Evolutionary conservation across 2,797 vertebrate species (phyloP), one percentile per base, ranked within the genome.

Genomic region (Cynopterus sphinx): DNA sequence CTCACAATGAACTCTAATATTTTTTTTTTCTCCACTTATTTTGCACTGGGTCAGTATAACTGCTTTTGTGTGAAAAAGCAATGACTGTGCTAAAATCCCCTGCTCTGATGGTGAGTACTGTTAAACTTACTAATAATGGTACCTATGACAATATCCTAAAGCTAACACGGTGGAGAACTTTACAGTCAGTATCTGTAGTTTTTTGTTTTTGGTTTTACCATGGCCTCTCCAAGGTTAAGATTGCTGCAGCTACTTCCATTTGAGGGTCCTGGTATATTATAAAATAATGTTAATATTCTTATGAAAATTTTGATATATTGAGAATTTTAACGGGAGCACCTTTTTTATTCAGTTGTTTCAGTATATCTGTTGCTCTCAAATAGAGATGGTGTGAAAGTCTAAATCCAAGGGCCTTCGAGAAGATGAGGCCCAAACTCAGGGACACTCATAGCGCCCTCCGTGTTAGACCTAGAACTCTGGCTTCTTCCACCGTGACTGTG

Each of bases 101-200:
- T 81, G 16, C 31, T 90, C 22, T 43, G 19, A 43, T 43, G 61
- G 33, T 53, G 33, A 24, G 70, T 53, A 26, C 61, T 51, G 21
- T 65, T 61, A 73, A 79, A 73, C 3, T 46, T 57, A 57, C 11
- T 68, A 74, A 59, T 71, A 81, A 17, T 59, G n/a, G 8, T 57
- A 13, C 79, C 93, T 74, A 63, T 70, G 53, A 39, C 4, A 51
- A 28, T 61, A 59, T 77, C 55, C 28, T 74, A 89, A 95, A 68
- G 17, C 24, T 55, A 86, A 28, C 3, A 57, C 1, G 33, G 9
- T 70, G 0, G 31, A 51, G 10, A 65, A 4, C 4, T 91, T 78
- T 73, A 70, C 55, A 41, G 55, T 74, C 31, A 85, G 3, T 46
- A 46, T 86, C 55, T 77, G 9, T 2, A 75, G 7, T 61, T 86